Evolutionary conservation across 2,797 vertebrate species (phyloP).

Genomic region (Gephyroberyx darwinii): DNA sequence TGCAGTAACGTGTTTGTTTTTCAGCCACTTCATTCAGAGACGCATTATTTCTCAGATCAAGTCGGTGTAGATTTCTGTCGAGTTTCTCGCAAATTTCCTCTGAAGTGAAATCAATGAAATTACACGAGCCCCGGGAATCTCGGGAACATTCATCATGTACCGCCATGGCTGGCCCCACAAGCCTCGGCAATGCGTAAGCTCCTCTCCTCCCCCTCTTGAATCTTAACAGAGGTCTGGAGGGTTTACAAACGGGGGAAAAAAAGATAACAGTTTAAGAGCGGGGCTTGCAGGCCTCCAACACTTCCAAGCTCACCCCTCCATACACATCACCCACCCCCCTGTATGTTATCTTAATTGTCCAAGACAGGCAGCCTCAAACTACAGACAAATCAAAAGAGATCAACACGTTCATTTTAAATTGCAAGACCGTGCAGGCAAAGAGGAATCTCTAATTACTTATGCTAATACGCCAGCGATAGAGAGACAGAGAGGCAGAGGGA

Average conservation of each 20-base stretch:
- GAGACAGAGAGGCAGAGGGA: conserved; percentile 36
- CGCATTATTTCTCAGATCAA: conserved; percentile 48
- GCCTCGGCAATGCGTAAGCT: conserved; percentile 49
- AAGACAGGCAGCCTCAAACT: conserved; percentile 77
- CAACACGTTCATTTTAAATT: conserved; percentile 79
- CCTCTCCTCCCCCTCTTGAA: conserved; percentile 52
- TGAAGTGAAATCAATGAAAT: conserved; percentile 68
- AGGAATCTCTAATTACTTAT: conserved; percentile 83
- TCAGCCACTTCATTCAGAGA: conserved; percentile 29
- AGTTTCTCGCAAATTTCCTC: conserved; percentile 45
- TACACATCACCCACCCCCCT: conserved; percentile 42
- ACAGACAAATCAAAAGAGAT: conserved; percentile 80
- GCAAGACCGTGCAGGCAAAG: conserved; percentile 68
- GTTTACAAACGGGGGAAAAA: conserved; percentile 71
- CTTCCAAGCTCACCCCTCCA: conserved; percentile 39
- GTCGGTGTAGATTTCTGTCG: conserved; percentile 30
- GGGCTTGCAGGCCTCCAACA: conserved; percentile 35
- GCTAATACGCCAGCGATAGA: conserved; percentile 72
- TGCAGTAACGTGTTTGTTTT: no score
- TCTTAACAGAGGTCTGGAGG: conserved; percentile 67
- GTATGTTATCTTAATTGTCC: conserved; percentile 81
- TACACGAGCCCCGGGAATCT: conserved; percentile 28
- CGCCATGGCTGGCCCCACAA: conserved; percentile 31
- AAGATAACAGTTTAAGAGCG: conserved; percentile 65
- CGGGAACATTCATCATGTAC: conserved; percentile 44